A percentile compares a stretch with the other conserved stretches of the same genome.
Conservation (phyloP, 1,140 invertebrate species). For the Yoshiicerus persimilis region DNA sequence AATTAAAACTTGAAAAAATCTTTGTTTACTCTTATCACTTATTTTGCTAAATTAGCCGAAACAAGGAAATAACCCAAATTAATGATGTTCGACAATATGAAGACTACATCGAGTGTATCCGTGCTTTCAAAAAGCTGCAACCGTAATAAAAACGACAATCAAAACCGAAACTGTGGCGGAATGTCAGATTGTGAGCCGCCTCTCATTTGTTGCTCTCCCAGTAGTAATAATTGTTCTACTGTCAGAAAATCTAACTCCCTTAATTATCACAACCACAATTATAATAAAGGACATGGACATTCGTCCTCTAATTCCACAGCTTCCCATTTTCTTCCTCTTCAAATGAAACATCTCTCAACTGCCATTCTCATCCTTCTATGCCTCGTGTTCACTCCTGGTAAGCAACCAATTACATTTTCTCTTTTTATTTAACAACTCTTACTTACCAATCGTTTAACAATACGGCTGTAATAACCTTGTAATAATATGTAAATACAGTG, state of each 20-base stretch:
- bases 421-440: background rate
- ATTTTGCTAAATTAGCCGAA: background rate
- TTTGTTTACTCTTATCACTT: background rate
- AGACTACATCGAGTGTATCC: background rate
- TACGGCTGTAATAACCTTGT: too few relatives aligned
- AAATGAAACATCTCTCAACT: background rate
- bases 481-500: too few relatives aligned
- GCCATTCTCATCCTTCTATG: background rate
- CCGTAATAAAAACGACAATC: background rate
- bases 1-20: background rate
- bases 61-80: background rate
- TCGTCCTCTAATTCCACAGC: background rate
- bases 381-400: background rate
- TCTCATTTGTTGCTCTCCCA: background rate
- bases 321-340: background rate
- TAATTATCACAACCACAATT: background rate
- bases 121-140: background rate
- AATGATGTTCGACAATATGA: too few relatives aligned
- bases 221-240: background rate
- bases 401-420: background rate
- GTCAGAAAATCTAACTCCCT: background rate
- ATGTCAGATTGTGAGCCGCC: background rate
- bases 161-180: background rate
- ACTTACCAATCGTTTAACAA: too few relatives aligned
- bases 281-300: background rate